phyloP scores from a whole-genome alignment of 2,888 invertebrate genomes.

The Dynastes hyllus region DNA sequence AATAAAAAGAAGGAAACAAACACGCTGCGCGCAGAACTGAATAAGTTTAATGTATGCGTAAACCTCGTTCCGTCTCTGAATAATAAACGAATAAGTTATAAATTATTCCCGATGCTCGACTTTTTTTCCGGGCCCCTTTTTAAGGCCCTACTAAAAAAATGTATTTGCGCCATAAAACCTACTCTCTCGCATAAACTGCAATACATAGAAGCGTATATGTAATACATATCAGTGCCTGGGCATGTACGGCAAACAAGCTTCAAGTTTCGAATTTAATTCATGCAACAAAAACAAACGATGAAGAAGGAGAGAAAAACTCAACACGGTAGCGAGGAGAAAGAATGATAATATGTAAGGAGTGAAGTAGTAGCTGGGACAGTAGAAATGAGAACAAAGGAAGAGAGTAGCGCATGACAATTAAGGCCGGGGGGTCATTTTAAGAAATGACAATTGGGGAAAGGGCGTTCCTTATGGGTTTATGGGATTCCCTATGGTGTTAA shows the following conservation, averaged over 20 bases:
- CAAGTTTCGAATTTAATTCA: constrained; percentile 46
- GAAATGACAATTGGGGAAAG: constrained; percentile 53
- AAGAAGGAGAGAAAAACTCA: constrained; percentile 1
- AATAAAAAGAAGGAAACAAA: constrained; percentile 26
- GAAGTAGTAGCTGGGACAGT: background rate
- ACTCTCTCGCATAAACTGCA: constrained; percentile 22
- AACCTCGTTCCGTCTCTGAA: constrained; percentile 41
- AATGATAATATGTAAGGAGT: constrained; percentile 25
- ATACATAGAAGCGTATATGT: background rate
- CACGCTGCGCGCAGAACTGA: constrained; percentile 7
- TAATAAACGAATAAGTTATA: constrained; percentile 48
- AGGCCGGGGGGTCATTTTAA: constrained; percentile 49
- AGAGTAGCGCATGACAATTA: constrained; percentile 46
- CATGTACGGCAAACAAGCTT: constrained; percentile 12
- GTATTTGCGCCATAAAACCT: constrained; percentile 41
- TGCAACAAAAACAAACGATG: constrained; percentile 25
- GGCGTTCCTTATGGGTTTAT: constrained; percentile 53
- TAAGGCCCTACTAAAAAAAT: too few relatives aligned
- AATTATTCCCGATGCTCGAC: constrained; percentile 43
- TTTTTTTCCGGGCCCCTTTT: too few relatives aligned
- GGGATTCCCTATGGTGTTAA: constrained; percentile 1
- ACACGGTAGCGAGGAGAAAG: constrained; percentile 7
- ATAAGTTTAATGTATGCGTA: constrained; percentile 46
- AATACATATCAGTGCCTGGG: constrained; percentile 2
- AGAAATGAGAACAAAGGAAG: constrained; percentile 42